Percentiles rank a stretch among this genome's conserved stretches.
Evolutionary conservation across 30 jellyfish, hydroid and myxozoan species (phyloP).

Genomic region (Turritopsis rubra): DNA sequence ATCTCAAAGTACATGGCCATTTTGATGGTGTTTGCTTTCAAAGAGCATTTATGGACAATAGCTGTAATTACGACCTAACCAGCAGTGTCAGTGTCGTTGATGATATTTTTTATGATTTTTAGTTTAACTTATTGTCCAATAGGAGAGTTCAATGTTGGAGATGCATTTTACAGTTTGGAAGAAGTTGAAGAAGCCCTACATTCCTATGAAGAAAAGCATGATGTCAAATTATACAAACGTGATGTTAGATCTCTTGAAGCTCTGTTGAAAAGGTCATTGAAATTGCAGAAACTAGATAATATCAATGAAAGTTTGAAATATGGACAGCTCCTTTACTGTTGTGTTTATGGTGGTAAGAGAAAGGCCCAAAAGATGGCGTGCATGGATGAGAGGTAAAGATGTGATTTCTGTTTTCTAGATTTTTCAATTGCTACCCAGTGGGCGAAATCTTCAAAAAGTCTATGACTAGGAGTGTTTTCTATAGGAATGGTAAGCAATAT

Average conservation of each 20-base stretch:
- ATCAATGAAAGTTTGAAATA: constrained; percentile 27
- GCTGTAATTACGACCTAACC: too few species aligned
- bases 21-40: too few species aligned
- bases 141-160: constrained; percentile 45
- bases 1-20: too few species aligned
- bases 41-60: too few species aligned
- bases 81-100: too few species aligned
- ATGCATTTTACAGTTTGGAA: constrained; percentile 39
- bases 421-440: neutral
- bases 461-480: too few species aligned
- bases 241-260: constrained; percentile 42
- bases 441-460: too few species aligned
- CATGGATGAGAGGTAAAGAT: constrained; percentile 43
- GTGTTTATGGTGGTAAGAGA: constrained; percentile 45
- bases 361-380: constrained; percentile 44
- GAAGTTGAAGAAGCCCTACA: constrained; percentile 38
- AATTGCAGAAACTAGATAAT: constrained; percentile 31
- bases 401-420: neutral
- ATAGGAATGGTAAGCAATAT: too few species aligned
- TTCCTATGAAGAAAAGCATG: constrained; percentile 29
- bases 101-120: too few species aligned
- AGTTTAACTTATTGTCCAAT: neutral
- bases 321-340: constrained; percentile 42
- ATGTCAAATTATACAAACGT: constrained; percentile 30
- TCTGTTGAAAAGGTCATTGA: constrained; percentile 29